Evolutionary conservation across 2,888 invertebrate species (phyloP).

Genomic region (Ecliptopera silaceata): DNA sequence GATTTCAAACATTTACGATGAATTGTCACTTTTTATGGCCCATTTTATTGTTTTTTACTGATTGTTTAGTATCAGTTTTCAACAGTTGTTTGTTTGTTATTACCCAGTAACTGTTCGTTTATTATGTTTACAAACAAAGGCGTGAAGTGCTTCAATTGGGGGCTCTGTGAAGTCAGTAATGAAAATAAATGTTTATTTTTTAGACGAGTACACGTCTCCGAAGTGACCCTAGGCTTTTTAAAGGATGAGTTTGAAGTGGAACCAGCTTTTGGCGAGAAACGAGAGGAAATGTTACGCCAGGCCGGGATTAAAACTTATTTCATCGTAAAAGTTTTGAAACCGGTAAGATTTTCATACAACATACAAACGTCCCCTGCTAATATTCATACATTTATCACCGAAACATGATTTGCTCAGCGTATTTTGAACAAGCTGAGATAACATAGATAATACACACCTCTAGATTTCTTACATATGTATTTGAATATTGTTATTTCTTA

Average conservation of each 20-base stretch:
- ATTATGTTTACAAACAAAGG: too few species aligned
- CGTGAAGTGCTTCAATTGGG: too few species aligned
- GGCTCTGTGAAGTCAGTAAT: too few species aligned
- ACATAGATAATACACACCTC: background rate
- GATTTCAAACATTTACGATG: too few species aligned
- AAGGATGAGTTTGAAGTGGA: slow-evolving; percentile 97
- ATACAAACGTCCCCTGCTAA: background rate
- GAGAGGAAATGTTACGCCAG: slow-evolving; percentile 94
- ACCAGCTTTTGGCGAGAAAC: slow-evolving; percentile 93
- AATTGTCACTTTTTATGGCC: too few species aligned
- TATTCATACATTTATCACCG: background rate
- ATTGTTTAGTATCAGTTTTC: too few species aligned
- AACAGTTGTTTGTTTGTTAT: too few species aligned
- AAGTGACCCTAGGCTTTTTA: slow-evolving; percentile 93
- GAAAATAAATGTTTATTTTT: slow-evolving; percentile 33
- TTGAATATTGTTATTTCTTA: too few species aligned
- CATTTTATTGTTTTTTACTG: too few species aligned
- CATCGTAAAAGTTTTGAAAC: slow-evolving; percentile 93
- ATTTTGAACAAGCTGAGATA: background rate
- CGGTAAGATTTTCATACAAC: slow-evolving; percentile 76
- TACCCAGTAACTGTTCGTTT: too few species aligned
- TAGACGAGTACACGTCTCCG: slow-evolving; percentile 96
- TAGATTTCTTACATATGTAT: too few species aligned
- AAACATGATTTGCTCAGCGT: slow-evolving; percentile 3
- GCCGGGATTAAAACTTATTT: slow-evolving; percentile 96